A percentile compares a stretch with the other conserved stretches of the same genome.
Evolutionary conservation across 2,888 invertebrate genomes (phyloP).

Genomic region (Agrochola lota): DNA sequence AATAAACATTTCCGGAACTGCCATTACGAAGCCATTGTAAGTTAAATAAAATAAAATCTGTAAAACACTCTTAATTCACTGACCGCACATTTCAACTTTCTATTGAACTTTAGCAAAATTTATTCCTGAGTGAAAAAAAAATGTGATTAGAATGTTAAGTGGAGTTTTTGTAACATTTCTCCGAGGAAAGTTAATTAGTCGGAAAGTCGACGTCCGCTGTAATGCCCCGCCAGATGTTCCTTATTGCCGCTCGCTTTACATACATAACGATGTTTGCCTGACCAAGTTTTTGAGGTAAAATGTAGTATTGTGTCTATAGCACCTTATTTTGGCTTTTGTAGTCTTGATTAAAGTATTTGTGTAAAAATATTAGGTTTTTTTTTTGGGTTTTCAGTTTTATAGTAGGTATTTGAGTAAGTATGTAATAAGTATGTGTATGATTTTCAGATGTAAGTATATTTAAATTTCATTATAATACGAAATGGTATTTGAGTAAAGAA

Average conservation of each 20-base stretch:
- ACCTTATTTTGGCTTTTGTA: slow-evolving; percentile 43
- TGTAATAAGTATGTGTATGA: neutral
- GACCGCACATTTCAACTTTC: slow-evolving; percentile 56
- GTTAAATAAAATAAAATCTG: slow-evolving; percentile 25
- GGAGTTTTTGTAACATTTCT: slow-evolving; percentile 68
- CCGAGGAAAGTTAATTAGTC: slow-evolving; percentile 74
- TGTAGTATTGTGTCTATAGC: slow-evolving; percentile 39
- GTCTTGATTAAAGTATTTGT: slow-evolving; percentile 48
- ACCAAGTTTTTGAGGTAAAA: slow-evolving; percentile 51
- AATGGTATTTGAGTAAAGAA: slow-evolving; percentile 10
- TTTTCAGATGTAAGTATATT: neutral
- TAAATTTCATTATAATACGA: neutral
- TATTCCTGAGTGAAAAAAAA: slow-evolving; percentile 65
- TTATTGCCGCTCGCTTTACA: slow-evolving; percentile 66
- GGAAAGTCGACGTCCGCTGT: slow-evolving; percentile 66
- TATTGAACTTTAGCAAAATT: slow-evolving; percentile 65
- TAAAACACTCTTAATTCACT: slow-evolving; percentile 40
- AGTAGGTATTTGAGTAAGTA: slow-evolving; percentile 7
- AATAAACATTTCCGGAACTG: slow-evolving; percentile 20
- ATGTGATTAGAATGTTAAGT: slow-evolving; percentile 70
- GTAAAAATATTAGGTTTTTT: slow-evolving; percentile 30
- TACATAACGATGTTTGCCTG: slow-evolving; percentile 56
- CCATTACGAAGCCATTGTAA: slow-evolving; percentile 41
- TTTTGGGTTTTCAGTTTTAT: slow-evolving; percentile 23
- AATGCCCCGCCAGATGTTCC: slow-evolving; percentile 68